Base-by-base conservation (phyloP, 2,113 vertebrate species). In the Prinia subflava region DNA sequence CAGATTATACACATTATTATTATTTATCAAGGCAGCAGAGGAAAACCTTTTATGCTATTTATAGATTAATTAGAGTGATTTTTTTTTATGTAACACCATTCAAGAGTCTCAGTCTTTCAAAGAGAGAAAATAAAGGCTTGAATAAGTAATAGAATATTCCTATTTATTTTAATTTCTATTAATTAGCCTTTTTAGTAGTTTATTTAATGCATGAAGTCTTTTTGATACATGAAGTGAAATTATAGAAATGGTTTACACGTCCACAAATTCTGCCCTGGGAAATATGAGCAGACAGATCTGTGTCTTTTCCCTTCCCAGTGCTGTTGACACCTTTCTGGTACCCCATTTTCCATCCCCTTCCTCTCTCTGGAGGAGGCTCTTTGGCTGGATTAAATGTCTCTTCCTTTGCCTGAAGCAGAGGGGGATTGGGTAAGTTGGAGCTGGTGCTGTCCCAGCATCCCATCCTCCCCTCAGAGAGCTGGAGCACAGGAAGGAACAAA, bases 401-500 rank as follows among this genome's bases (percentile, higher is more conserved):
- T 50, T 79, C 31, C 7, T 47, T 46, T 65, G 31, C 4, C 53
- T 75, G 57, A 68, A 64, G 16, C 22, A 7, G 10, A 22, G 52
- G 13, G 9, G 73, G 17, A 27, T 21, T 67, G 63, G 25, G 17
- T 44, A 53, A 56, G 55, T 20, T n/a, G 22, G 24, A 78, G 6
- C n/a, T 0, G 0, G 4, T 42, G 39, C 42, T 15, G 1, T 53
- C 69, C 50, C 59, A 47, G 53, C 22, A 74, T 37, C 62, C 92
- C 16, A 5, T 20, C 31, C 10, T 59, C 20, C 39, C 64, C 50
- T 23, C 30, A 11, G 35, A 55, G 9, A 3, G 7, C 5, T 52
- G 24, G 19, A 31, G 22, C 0, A 0, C 35, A n/a, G 56, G 18
- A 88, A 77, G 75, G 67, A 89, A 56, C 0, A 0, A 68, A 84